Conservation (phyloP, 2,888 invertebrate genomes). For the Phytoseiulus persimilis region DNA sequence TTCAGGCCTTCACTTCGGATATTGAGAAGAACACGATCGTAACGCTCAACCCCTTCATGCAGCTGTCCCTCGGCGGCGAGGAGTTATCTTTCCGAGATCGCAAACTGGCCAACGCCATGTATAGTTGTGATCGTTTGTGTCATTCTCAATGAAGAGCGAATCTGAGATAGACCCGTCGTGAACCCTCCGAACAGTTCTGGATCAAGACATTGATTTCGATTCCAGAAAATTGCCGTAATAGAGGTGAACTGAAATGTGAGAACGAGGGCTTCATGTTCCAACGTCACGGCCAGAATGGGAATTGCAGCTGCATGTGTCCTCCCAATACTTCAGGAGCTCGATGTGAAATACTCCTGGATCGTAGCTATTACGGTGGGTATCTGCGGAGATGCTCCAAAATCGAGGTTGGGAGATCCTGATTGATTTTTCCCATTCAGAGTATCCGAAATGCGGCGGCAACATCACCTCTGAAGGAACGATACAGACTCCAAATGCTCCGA, state of each 20-base stretch:
- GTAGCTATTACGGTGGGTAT: conserved; percentile 40
- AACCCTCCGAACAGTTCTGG: no score
- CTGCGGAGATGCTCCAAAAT: no score
- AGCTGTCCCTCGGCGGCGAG: conserved; percentile 47
- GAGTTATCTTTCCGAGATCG: conserved; percentile 46
- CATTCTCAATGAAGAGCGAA: no score
- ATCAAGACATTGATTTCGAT: background rate
- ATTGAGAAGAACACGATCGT: conserved; percentile 47
- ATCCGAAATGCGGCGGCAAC: conserved; percentile 44
- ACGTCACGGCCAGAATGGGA: conserved; percentile 38
- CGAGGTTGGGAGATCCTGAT: background rate
- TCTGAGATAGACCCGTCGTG: no score
- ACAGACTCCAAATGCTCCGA: conserved; percentile 43
- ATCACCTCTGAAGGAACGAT: conserved; percentile 43
- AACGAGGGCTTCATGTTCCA: conserved; percentile 43
- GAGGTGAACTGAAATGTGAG: conserved; percentile 40
- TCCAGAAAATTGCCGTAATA: background rate
- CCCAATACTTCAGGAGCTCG: conserved; percentile 42
- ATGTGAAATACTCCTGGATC: conserved; percentile 41
- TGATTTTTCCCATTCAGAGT: no score
- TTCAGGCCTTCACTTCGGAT: conserved; percentile 44
- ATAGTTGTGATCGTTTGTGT: conserved; percentile 42
- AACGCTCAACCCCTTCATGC: conserved; percentile 46
- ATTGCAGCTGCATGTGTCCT: conserved; percentile 44
- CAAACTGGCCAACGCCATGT: conserved; percentile 45